Percentiles rank a stretch among this genome's conserved stretches.
These are phyloP conservation scores for Microcebus murinus DNA, from an alignment of 2,113 vertebrate species.

Conservation along the genomic window DNA sequence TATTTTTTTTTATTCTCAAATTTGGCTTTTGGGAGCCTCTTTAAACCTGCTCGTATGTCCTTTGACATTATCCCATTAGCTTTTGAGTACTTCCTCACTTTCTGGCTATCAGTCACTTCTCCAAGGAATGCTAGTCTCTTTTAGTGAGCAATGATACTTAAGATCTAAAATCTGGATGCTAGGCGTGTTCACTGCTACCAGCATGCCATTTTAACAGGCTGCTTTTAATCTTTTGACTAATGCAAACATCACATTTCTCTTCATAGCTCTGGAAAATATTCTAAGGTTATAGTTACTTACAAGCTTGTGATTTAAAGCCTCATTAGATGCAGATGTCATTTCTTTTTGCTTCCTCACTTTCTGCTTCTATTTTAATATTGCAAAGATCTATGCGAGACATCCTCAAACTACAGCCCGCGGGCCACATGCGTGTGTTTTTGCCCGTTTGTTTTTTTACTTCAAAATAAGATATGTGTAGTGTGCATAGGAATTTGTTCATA, in stretches of 20 bases:
- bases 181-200: not conserved
- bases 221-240: not conserved
- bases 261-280: slow-evolving; percentile 10
- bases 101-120: not conserved
- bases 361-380: not conserved
- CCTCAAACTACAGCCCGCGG: too few species aligned
- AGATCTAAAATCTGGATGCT: not conserved
- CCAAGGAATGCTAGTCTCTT: not conserved
- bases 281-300: not conserved
- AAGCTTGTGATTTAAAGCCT: not conserved
- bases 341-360: not conserved
- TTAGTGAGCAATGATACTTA: not conserved
- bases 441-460: too few species aligned
- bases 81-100: not conserved
- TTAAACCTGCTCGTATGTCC: not conserved
- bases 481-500: too few species aligned
- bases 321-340: not conserved
- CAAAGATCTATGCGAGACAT: not conserved
- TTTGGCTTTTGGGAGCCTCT: not conserved
- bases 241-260: not conserved
- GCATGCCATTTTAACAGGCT: not conserved
- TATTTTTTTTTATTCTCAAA: slow-evolving; percentile 14
- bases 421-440: too few species aligned
- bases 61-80: not conserved
- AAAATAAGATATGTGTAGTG: too few species aligned